Conservation (phyloP, 2,888 invertebrate genomes). For the Cerceris rybyensis region DNA sequence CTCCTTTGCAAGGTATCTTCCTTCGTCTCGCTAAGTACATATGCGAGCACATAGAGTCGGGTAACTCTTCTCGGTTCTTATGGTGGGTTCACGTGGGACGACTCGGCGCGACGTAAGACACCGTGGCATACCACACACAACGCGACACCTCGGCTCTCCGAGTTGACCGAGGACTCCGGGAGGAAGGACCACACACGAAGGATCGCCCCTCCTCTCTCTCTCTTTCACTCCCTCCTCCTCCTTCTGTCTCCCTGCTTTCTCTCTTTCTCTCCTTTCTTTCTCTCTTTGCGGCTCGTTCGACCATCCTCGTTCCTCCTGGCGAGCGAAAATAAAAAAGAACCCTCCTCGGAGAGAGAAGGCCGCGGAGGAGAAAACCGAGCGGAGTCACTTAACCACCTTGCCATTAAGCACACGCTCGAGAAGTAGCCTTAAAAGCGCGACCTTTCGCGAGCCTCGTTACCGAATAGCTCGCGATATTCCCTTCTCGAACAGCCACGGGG, state of each 20-base stretch:
- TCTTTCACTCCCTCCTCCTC: conserved; percentile 37
- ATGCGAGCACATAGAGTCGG: conserved; percentile 18
- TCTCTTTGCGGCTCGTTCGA: conserved; percentile 38
- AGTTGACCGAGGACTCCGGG: conserved; percentile 71
- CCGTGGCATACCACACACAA: conserved; percentile 80
- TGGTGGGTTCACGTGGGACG: conserved; percentile 65
- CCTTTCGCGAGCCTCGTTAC: conserved; percentile 34
- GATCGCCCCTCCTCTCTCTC: conserved; percentile 60
- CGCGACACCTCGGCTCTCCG: conserved; percentile 79
- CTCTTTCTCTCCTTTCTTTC: conserved; percentile 35
- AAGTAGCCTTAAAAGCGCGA: conserved; percentile 38
- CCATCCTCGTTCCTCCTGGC: conserved; percentile 53
- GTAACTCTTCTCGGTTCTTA: conserved; percentile 37
- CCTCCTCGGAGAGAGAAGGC: conserved; percentile 36
- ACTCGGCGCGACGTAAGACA: conserved; percentile 71
- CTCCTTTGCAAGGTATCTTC: conserved; percentile 25
- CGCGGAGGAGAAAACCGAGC: conserved; percentile 46
- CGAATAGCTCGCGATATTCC: conserved; percentile 35
- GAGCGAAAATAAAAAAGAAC: conserved; percentile 41
- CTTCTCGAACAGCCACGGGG: too few relatives aligned
- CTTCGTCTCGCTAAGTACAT: neutral
- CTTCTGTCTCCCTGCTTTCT: conserved; percentile 38
- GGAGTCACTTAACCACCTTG: conserved; percentile 56
- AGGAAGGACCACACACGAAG: conserved; percentile 81
- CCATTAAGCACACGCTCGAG: conserved; percentile 55